Evolutionary conservation across 2,888 invertebrate species (phyloP), one percentile per base, ranked within the genome.

Genomic region (Halictus ligatus): DNA sequence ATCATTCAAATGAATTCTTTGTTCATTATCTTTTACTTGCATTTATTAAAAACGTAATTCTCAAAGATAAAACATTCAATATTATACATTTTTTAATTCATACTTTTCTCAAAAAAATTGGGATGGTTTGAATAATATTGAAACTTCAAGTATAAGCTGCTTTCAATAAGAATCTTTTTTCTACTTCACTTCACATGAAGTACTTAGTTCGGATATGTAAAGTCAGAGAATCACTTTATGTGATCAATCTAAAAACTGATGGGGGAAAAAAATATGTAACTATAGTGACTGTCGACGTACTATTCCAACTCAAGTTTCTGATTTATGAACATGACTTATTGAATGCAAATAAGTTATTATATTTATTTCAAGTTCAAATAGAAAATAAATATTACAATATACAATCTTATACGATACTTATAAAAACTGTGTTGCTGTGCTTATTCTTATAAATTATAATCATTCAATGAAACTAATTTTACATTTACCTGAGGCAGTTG

Each of bases 401-500:
- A 67, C 29, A 81, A 6, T 60, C 29, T 7, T n/a, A 54, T 8
- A 2, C 15, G 58, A 71, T 35, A 46, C 40, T 58, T 21, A 25
- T 13, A 46, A n/a, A 7, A 58, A 21, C 12, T 18, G 29, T 72
- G 4, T 48, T 35, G 74, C 21, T 25, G 25, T 40, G 35, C 25
- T 1, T 29, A 46, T 43, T 35, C 43, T 46, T 12, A 69, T 21
- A 69, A 40, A 4, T 21, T 18, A 7, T 54, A 2, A 43, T 15
- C 21, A 69, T 69, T 48, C 5, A n/a, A 48, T 35, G 7, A 15
- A 78, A 18, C 18, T 12, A 35, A 73, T 21, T 81, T 2, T 21
- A 29, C n/a, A 94, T 96, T 95, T 95, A 98, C 98, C 97, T 98
- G 98, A 75, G 99, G 98, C 87, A 99, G 97, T 96, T 99, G 99